These are phyloP conservation scores for Myodes glareolus DNA, from an alignment of 2,113 vertebrate species.

Conservation along the genomic window DNA sequence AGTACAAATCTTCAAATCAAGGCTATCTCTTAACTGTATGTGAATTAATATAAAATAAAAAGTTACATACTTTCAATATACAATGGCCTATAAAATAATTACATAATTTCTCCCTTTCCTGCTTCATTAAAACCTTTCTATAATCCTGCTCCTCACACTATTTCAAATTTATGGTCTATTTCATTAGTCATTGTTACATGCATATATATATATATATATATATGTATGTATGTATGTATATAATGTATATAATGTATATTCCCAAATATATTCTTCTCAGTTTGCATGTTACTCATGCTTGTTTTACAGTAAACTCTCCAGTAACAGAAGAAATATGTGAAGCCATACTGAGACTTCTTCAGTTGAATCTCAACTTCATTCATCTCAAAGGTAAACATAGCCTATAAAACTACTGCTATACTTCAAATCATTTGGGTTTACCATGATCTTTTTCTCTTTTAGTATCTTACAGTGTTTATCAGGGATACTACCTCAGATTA, in stretches of 20 bases:
- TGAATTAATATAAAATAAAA: too few species aligned
- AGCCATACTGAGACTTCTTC: background rate
- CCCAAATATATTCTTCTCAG: background rate
- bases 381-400: background rate
- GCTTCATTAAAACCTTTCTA: background rate
- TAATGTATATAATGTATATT: too few species aligned
- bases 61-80: too few species aligned
- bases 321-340: background rate
- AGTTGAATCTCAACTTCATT: background rate
- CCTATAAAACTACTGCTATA: background rate
- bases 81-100: background rate
- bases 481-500: background rate
- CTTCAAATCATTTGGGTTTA: background rate
- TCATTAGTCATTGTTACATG: background rate
- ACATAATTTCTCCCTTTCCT: background rate
- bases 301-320: background rate
- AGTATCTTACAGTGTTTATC: background rate
- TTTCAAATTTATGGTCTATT: background rate
- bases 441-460: background rate
- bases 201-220: background rate
- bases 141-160: background rate
- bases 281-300: background rate
- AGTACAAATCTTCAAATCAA: too few species aligned
- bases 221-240: too few species aligned
- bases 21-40: too few species aligned